A percentile compares a stretch with the other conserved stretches of the same genome.
Evolutionary conservation across 2,113 vertebrate genomes (phyloP).

Genomic region (Corapipo altera): DNA sequence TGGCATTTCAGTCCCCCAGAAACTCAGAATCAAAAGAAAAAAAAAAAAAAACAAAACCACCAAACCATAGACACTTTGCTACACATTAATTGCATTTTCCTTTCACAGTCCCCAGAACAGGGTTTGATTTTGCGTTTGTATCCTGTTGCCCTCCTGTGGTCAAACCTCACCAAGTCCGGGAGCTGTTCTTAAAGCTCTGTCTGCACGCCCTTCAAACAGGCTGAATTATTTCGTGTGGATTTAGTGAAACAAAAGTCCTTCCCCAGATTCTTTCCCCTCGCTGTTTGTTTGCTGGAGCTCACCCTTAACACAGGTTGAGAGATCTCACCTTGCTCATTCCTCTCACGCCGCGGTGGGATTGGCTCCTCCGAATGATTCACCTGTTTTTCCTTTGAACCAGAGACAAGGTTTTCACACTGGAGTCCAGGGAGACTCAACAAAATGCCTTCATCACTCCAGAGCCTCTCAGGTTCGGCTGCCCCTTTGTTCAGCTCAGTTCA

Average conservation of each 20-base stretch:
- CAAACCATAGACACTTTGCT: background rate
- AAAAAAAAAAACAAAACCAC: background rate
- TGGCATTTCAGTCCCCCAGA: background rate
- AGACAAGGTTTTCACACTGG: background rate
- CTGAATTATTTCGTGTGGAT: background rate
- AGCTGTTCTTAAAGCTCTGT: background rate
- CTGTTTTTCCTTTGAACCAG: background rate
- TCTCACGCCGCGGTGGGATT: rapidly evolving
- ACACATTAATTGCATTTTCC: background rate
- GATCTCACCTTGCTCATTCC: background rate
- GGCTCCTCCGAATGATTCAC: background rate
- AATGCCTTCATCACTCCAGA: background rate
- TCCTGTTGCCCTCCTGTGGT: constrained; percentile 50
- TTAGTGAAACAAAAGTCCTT: background rate
- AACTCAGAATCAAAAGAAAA: background rate
- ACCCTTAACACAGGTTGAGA: background rate
- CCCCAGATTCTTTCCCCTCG: background rate
- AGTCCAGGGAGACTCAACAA: background rate
- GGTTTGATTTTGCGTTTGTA: background rate
- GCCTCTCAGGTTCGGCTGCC: background rate
- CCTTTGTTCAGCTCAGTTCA: background rate
- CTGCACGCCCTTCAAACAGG: rapidly evolving
- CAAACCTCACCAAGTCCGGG: background rate
- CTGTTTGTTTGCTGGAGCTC: background rate
- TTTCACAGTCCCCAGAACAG: background rate